These are phyloP conservation scores for Cheirogaleus major DNA, from an alignment of 2,797 vertebrate genomes.

Conservation along the genomic window DNA sequence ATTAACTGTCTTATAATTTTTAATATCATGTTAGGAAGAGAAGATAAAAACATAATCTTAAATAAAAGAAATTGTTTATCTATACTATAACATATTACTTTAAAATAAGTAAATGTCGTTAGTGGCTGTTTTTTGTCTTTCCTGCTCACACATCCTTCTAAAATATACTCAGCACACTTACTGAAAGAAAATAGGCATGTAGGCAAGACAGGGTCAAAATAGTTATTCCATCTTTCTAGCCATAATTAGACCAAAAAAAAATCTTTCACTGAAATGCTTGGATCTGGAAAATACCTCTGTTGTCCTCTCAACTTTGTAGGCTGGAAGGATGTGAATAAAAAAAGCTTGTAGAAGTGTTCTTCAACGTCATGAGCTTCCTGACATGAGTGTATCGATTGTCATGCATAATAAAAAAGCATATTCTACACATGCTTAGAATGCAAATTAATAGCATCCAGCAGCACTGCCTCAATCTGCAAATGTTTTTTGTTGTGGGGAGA, in stretches of 20 bases:
- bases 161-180: neutral
- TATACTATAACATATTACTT: neutral
- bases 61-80: neutral
- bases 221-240: neutral
- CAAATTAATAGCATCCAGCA: neutral
- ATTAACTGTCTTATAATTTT: neutral
- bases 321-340: neutral
- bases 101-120: neutral
- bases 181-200: neutral
- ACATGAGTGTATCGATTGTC: neutral
- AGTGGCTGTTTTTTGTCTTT: neutral
- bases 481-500: neutral
- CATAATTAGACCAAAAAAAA: neutral
- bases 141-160: neutral
- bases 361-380: neutral
- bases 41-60: neutral
- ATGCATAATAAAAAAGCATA: neutral
- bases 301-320: neutral
- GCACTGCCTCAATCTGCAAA: fast-evolving
- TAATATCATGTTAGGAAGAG: neutral
- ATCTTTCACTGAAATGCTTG: neutral
- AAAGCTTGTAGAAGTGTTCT: neutral
- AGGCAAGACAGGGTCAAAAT: neutral
- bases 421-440: neutral
- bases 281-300: neutral